A percentile compares a stretch with the other conserved stretches of the same genome.
Conservation (phyloP, 2,113 vertebrate species). For the Prochilodus magdalenae region DNA sequence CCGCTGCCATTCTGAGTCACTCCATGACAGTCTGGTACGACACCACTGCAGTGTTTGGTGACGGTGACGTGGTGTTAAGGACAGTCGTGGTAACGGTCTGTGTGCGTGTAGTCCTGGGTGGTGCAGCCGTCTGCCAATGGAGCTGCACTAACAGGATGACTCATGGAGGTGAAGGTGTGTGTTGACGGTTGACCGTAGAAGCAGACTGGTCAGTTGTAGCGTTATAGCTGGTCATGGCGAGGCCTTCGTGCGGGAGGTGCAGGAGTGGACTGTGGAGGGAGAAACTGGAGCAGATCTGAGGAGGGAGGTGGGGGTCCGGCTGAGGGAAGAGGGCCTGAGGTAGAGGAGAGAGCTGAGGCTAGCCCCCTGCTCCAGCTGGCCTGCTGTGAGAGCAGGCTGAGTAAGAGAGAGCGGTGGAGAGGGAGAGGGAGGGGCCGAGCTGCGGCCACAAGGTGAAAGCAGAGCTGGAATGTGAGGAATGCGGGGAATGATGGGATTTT, state of each 20-base stretch:
- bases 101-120: no score
- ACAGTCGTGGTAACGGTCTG: no score
- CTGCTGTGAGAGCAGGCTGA: constrained; percentile 17
- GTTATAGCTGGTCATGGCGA: no score
- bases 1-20: no score
- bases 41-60: no score
- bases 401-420: constrained; percentile 38
- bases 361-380: neutral
- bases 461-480: constrained; percentile 69
- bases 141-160: no score
- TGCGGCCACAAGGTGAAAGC: constrained; percentile 58
- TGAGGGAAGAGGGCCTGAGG: constrained; percentile 9
- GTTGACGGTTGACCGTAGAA: no score
- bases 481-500: constrained; percentile 74
- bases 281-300: constrained; percentile 26
- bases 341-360: constrained; percentile 3
- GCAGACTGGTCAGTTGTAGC: no score
- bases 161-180: no score
- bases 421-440: constrained; percentile 16
- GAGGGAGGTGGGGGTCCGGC: constrained; percentile 40
- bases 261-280: constrained; percentile 46
- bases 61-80: no score
- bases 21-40: no score
- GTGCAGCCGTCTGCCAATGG: no score
- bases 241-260: neutral